phyloP scores from a whole-genome alignment of 1,140 invertebrate species.

The Trinorchestia longiramus region DNA sequence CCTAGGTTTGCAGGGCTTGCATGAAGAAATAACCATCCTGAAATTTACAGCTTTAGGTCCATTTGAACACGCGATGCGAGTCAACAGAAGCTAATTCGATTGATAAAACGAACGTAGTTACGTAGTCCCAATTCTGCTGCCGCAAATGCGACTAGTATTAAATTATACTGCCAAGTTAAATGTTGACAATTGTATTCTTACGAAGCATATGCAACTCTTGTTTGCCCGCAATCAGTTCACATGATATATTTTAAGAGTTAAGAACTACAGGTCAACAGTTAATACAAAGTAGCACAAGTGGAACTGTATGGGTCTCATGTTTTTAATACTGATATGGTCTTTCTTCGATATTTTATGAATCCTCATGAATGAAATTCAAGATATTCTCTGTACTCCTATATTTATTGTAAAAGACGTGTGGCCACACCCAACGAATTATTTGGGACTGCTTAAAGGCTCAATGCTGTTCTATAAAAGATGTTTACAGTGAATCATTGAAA shows the following conservation, averaged over 20 bases:
- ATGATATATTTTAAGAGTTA: neutral
- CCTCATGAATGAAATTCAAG: neutral
- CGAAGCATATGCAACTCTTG: neutral
- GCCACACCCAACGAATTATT: too few relatives aligned
- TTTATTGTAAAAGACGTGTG: neutral
- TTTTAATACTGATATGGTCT: neutral
- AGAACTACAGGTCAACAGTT: neutral
- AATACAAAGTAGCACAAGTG: neutral
- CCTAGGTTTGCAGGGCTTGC: neutral
- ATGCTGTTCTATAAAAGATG: too few relatives aligned
- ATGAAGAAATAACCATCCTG: neutral
- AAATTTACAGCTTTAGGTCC: neutral
- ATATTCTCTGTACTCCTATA: too few relatives aligned
- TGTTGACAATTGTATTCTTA: neutral
- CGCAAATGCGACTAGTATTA: neutral
- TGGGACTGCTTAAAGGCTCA: too few relatives aligned
- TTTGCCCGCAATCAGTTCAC: neutral
- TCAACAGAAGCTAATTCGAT: neutral
- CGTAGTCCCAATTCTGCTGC: neutral
- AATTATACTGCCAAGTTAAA: neutral
- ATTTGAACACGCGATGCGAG: neutral
- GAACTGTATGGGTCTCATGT: too few relatives aligned
- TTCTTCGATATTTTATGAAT: too few relatives aligned
- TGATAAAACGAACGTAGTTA: neutral
- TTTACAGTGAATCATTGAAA: too few relatives aligned